Conservation (phyloP, 2,888 invertebrate genomes). For the Melikaiella ostensackeni region DNA sequence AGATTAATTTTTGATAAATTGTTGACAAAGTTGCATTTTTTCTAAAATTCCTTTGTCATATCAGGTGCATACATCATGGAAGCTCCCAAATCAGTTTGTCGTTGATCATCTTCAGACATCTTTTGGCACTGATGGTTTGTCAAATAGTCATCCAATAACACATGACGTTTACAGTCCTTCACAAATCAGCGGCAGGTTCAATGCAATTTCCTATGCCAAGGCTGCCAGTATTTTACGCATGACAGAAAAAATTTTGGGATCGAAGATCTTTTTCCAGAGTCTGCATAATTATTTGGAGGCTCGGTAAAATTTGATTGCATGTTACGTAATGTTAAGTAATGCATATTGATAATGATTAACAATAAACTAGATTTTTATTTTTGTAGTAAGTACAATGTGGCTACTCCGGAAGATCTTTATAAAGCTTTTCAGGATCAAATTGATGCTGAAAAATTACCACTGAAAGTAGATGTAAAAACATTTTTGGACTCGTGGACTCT, state of each 20-base stretch:
- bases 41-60: not conserved
- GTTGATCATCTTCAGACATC: constrained; percentile 84
- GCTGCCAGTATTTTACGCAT: constrained; percentile 83
- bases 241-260: constrained; percentile 82
- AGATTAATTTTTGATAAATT: no score
- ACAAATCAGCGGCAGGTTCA: constrained; percentile 82
- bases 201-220: constrained; percentile 84
- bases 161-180: constrained; percentile 79
- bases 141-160: constrained; percentile 81
- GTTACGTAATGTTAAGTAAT: not conserved
- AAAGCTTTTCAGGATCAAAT: constrained; percentile 54
- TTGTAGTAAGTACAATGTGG: not conserved
- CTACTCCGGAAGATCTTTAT: constrained; percentile 61
- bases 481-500: constrained; percentile 81
- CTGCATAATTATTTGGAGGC: constrained; percentile 79
- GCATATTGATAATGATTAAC: not conserved
- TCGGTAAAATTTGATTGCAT: constrained; percentile 76
- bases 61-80: constrained; percentile 83
- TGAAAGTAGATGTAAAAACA: constrained; percentile 37
- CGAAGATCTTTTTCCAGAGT: constrained; percentile 78
- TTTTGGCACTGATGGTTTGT: constrained; percentile 81
- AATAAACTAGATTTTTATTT: no score
- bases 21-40: not conserved
- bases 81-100: constrained; percentile 84
- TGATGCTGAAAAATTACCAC: not conserved